A percentile compares a stretch with the other conserved stretches of the same genome.
Evolutionary conservation across 2,113 vertebrate genomes (phyloP).

Genomic region (Myanophis thanlyinensis): DNA sequence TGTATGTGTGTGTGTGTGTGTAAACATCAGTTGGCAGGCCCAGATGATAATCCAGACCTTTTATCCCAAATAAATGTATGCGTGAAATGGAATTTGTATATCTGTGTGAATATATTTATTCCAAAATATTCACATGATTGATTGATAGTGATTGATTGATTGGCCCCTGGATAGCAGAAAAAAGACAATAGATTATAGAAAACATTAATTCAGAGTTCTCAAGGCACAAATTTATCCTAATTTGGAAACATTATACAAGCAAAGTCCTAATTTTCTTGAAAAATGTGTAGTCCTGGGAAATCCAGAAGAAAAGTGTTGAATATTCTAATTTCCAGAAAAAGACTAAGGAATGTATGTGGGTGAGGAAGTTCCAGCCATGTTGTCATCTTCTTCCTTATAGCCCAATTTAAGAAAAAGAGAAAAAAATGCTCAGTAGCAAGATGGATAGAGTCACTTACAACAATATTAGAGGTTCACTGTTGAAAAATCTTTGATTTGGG

Average conservation of each 20-base stretch:
- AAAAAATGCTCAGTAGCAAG: not conserved
- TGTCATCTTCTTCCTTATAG: too few species aligned
- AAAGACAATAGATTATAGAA: not conserved
- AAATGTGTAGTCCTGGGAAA: not conserved
- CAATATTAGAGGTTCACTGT: not conserved
- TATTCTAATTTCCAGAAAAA: too few species aligned
- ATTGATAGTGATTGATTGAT: not conserved
- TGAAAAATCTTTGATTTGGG: not conserved
- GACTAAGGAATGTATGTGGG: too few species aligned
- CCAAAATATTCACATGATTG: not conserved
- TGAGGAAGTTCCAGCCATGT: too few species aligned
- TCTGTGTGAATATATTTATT: not conserved
- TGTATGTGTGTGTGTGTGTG: too few species aligned
- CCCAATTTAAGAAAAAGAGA: too few species aligned
- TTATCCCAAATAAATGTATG: not conserved
- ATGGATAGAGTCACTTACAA: not conserved
- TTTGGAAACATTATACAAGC: not conserved
- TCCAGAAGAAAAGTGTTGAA: not conserved
- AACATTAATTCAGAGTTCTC: not conserved
- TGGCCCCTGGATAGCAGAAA: not conserved
- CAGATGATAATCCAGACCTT: not conserved
- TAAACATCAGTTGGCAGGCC: not conserved
- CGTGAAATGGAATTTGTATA: not conserved
- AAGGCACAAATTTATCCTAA: not conserved
- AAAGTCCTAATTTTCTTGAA: not conserved